phyloP scores from a whole-genome alignment of 2,113 vertebrate species.

The Crotalus viridis region DNA sequence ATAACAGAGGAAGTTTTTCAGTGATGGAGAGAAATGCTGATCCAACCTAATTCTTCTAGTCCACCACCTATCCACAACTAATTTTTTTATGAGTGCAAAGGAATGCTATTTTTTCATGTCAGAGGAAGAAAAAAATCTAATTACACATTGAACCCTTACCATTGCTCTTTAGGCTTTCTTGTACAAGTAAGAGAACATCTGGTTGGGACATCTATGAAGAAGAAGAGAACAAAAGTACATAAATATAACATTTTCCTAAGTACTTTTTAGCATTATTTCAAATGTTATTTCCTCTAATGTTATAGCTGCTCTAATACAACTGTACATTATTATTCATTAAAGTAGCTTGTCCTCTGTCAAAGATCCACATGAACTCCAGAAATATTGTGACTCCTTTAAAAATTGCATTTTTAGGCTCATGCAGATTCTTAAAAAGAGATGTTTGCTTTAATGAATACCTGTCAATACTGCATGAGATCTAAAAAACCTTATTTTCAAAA shows the following conservation, averaged over 20 bases:
- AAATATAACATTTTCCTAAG: background rate
- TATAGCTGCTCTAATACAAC: background rate
- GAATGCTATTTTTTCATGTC: background rate
- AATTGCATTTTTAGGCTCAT: background rate
- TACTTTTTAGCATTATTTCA: slow-evolving; percentile 24
- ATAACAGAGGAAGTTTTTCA: background rate
- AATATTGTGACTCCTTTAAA: background rate
- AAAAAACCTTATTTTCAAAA: background rate
- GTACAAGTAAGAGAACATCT: slow-evolving; percentile 89
- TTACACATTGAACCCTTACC: slow-evolving; percentile 74
- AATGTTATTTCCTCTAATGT: background rate
- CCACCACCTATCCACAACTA: background rate
- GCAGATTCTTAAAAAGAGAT: background rate
- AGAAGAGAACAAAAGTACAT: slow-evolving; percentile 2
- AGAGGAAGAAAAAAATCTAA: background rate
- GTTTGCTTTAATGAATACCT: background rate
- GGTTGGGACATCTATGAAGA: slow-evolving; percentile 90
- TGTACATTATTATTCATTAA: background rate
- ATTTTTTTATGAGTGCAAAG: background rate
- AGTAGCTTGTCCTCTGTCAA: background rate
- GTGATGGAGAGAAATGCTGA: background rate
- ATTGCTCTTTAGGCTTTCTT: slow-evolving; percentile 84
- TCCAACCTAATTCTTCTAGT: background rate
- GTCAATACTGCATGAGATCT: background rate
- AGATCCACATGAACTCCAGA: background rate